A percentile compares a stretch with the other conserved stretches of the same genome.
Conservation (phyloP, 2,888 invertebrate genomes). For the Drosophila macrothrix region DNA sequence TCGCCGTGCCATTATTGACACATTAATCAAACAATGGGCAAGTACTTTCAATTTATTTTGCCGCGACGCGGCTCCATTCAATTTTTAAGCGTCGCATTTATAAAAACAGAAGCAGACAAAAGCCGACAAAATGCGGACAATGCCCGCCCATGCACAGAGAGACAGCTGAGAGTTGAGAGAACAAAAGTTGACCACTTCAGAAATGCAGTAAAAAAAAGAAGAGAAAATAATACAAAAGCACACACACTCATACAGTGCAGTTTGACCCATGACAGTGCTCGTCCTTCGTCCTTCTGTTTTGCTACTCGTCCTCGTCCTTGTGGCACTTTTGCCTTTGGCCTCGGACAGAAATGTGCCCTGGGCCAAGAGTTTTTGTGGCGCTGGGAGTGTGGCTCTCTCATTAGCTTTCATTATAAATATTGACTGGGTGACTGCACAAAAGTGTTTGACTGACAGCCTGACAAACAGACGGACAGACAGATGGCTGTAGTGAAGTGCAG, state of each 20-base stretch:
- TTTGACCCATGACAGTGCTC: slow-evolving; percentile 26
- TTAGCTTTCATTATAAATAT: slow-evolving; percentile 81
- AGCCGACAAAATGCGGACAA: slow-evolving; percentile 62
- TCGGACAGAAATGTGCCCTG: slow-evolving; percentile 12
- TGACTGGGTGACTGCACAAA: slow-evolving; percentile 67
- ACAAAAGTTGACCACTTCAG: slow-evolving; percentile 55
- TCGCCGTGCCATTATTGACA: slow-evolving; percentile 70
- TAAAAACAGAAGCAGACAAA: slow-evolving; percentile 58
- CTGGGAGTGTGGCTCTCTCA: slow-evolving; percentile 54
- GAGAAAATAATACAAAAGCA: slow-evolving; percentile 12
- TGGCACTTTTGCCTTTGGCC: slow-evolving; percentile 6
- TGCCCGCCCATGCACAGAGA: not conserved
- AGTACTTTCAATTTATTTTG: slow-evolving; percentile 79
- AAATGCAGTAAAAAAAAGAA: slow-evolving; percentile 23
- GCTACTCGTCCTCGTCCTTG: slow-evolving; percentile 8
- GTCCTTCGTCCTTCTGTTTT: slow-evolving; percentile 2
- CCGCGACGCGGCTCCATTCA: slow-evolving; percentile 60
- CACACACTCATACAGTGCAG: slow-evolving; percentile 14
- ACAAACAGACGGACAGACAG: slow-evolving; percentile 32
- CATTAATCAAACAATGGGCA: slow-evolving; percentile 79
- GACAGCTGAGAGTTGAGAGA: slow-evolving; percentile 1
- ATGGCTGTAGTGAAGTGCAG: not conserved
- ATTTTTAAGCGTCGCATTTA: slow-evolving; percentile 59
- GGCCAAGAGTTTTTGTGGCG: slow-evolving; percentile 18
- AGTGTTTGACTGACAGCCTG: slow-evolving; percentile 60